A percentile compares a stretch with the other conserved stretches of the same genome.
Conservation (phyloP, 1,140 invertebrate genomes). For the Anagrus nilaparvatae region DNA sequence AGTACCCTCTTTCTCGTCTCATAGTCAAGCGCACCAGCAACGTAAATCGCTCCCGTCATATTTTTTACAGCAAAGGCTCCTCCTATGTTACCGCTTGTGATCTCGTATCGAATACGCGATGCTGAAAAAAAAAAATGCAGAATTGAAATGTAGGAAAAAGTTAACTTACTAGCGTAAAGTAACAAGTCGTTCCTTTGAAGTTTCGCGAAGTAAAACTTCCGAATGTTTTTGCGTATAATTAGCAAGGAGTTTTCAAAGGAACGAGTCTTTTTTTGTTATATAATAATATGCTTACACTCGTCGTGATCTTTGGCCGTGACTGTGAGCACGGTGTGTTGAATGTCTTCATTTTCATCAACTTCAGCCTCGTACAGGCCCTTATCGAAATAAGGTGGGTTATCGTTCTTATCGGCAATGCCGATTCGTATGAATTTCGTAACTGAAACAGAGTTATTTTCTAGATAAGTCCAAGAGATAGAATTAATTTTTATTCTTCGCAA, state of each 20-base stretch:
- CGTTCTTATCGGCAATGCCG: constrained; percentile 91
- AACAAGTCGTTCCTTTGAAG: too few species aligned
- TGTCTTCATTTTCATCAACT: constrained; percentile 96
- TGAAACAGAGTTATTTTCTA: too few species aligned
- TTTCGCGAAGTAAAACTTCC: too few species aligned
- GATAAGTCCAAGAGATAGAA: too few species aligned
- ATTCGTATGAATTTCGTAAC: constrained; percentile 86
- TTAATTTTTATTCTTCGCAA: too few species aligned
- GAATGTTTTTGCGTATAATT: neutral
- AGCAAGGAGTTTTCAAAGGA: neutral
- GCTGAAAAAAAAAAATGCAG: constrained; percentile 52
- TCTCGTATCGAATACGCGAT: constrained; percentile 97
- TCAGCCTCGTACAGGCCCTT: constrained; percentile 91
- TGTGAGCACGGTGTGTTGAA: constrained; percentile 90
- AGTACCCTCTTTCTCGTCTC: constrained; percentile 79
- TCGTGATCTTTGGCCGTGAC: constrained; percentile 97
- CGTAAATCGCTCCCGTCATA: constrained; percentile 94
- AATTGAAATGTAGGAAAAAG: constrained; percentile 1
- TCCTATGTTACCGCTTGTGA: constrained; percentile 96
- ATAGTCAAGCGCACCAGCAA: constrained; percentile 86
- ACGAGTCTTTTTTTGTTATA: neutral
- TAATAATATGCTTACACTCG: constrained; percentile 72
- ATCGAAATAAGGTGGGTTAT: constrained; percentile 95
- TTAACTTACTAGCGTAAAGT: neutral
- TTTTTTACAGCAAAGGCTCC: constrained; percentile 95